Evolutionary conservation across 2,888 invertebrate species (phyloP), one percentile per base, ranked within the genome.

Genomic region (Adelognathus sp.): DNA sequence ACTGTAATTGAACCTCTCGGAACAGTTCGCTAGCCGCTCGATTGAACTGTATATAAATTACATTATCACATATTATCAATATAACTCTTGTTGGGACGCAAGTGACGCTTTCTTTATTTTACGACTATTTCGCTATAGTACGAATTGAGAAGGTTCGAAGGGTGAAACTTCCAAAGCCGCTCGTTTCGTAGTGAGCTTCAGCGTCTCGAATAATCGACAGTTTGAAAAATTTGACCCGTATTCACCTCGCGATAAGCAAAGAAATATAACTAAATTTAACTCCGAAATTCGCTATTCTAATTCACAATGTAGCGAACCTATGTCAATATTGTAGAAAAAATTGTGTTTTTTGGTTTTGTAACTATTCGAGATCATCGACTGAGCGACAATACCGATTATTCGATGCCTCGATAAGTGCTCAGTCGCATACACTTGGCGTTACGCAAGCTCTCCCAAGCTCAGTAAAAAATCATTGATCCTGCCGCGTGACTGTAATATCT

Each of bases 81-180:
- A 72, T 81, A 81, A 69, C 54, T 75, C 79, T 76, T 82, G 73
- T 82, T 66, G 75, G 79, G 79, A 82, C 81, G 81, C 80, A 83
- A 80, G 70, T 80, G 79, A 81, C 76, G 75, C 63, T 76, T n/a
- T 63, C 77, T 82, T 79, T 81, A 74, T 69, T 78, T 63, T 80
- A 76, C 50, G 54, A 58, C 69, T 56, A 61, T 77, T 50, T 50
- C 5, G 21, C 24, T n/a, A 50, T 21, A 3, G 11, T 50, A 50
- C 4, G 24, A 11, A 56, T 58, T 66, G 70, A 61, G 63, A 72
- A 41, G 46, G 29, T 74, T 66, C 61, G 27, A 73, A 58, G 24
- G n/a, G 60, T 44, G 60, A 9, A 66, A 73, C 36, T 60, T 56
- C 31, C 64, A 24, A 58, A 60, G 31, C 54, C 21, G 60, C 46